A percentile compares a stretch with the other conserved stretches of the same genome.
Conservation (phyloP, 2,888 invertebrate species). For the Troides helena region DNA sequence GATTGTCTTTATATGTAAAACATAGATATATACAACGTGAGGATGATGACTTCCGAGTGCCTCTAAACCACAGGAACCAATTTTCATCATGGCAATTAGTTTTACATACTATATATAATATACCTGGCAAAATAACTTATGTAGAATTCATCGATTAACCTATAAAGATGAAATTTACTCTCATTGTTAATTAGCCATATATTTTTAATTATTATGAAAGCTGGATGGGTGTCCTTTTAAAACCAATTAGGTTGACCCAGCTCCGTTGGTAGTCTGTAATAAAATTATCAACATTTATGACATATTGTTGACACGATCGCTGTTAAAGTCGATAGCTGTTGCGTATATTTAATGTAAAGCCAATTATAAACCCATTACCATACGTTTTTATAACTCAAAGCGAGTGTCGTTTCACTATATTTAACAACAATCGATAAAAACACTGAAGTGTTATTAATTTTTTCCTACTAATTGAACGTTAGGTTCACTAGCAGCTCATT, state of each 20-base stretch:
- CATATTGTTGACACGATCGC: slow-evolving; percentile 30
- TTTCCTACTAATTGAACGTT: too few relatives aligned
- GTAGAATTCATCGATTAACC: neutral
- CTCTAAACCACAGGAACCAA: too few relatives aligned
- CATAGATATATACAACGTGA: too few relatives aligned
- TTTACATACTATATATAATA: too few relatives aligned
- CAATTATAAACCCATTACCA: slow-evolving; percentile 27
- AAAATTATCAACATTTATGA: slow-evolving; percentile 28
- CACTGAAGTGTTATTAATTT: neutral
- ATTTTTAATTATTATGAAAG: slow-evolving; percentile 11
- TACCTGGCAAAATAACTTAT: neutral
- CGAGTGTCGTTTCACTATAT: neutral
- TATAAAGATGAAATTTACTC: neutral
- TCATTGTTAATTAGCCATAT: slow-evolving; percentile 7
- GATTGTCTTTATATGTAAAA: too few relatives aligned
- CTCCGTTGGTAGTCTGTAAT: slow-evolving; percentile 14
- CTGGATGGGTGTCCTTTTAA: slow-evolving; percentile 17
- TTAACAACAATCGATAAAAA: neutral
- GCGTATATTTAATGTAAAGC: slow-evolving; percentile 20
- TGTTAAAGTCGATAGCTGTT: slow-evolving; percentile 27
- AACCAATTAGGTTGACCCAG: slow-evolving; percentile 15
- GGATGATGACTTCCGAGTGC: too few relatives aligned
- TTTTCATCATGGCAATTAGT: too few relatives aligned
- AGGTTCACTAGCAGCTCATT: too few relatives aligned
- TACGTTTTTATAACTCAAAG: neutral